These are phyloP conservation scores for Ricordea florida DNA, from an alignment of 92 coral and sea anemone species.

Conservation along the genomic window DNA sequence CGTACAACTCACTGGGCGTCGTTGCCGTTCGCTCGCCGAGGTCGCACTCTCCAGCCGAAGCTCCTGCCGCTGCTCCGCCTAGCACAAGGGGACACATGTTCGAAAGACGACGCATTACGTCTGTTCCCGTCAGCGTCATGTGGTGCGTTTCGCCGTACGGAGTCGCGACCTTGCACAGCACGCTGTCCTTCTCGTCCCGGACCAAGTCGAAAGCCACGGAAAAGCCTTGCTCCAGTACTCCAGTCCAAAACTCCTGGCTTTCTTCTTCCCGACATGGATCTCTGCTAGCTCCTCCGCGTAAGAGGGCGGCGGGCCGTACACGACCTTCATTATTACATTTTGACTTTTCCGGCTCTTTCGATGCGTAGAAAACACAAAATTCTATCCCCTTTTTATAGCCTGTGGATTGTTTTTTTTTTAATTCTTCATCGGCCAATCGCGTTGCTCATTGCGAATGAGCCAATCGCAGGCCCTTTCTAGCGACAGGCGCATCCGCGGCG, in stretches of 20 bases:
- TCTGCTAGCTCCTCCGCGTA: background rate
- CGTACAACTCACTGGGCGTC: background rate
- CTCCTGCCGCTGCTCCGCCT: too few relatives aligned
- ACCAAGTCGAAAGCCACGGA: background rate
- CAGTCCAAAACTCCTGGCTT: too few relatives aligned
- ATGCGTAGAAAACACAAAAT: too few relatives aligned
- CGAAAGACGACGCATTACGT: background rate
- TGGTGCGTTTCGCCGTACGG: background rate
- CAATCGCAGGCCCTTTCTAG: background rate
- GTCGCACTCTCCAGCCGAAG: too few relatives aligned
- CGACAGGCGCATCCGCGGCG: background rate
- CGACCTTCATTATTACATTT: background rate
- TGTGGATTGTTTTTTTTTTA: too few relatives aligned
- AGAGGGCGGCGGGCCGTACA: background rate
- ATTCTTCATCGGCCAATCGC: constrained; percentile 1
- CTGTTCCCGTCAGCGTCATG: background rate
- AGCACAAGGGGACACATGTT: background rate
- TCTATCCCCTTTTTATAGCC: too few relatives aligned
- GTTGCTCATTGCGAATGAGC: background rate
- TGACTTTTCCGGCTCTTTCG: too few relatives aligned
- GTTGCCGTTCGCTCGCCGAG: background rate
- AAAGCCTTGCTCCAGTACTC: background rate
- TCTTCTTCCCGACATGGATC: background rate
- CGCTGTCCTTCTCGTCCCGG: background rate
- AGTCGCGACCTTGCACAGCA: background rate